phyloP scores from a whole-genome alignment of 2,888 invertebrate species.

The Plebejus melissa region DNA sequence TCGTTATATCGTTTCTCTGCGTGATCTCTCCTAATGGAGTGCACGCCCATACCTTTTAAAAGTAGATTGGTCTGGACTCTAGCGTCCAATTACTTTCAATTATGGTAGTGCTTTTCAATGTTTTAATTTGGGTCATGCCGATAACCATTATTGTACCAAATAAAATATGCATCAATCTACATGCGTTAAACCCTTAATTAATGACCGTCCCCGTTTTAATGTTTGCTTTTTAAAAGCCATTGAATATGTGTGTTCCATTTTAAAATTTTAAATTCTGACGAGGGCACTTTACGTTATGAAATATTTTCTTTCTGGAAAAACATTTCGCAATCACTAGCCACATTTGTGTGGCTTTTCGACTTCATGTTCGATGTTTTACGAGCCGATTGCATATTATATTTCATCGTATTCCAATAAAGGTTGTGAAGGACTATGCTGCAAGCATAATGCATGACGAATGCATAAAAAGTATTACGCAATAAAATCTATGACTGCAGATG shows the following conservation, averaged over 20 bases:
- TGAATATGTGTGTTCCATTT: neutral
- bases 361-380: neutral
- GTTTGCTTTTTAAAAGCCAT: neutral
- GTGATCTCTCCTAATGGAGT: slow-evolving; percentile 1
- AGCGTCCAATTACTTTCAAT: slow-evolving; percentile 6
- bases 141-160: neutral
- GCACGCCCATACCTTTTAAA: slow-evolving; percentile 1
- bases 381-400: neutral
- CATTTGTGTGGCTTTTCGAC: neutral
- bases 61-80: neutral
- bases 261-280: neutral
- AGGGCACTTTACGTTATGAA: neutral
- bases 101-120: slow-evolving; percentile 10
- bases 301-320: neutral
- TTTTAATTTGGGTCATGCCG: slow-evolving; percentile 1
- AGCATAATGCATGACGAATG: slow-evolving; percentile 13
- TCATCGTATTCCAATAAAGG: slow-evolving; percentile 9
- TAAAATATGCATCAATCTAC: neutral
- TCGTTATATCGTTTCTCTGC: neutral
- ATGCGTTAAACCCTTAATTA: neutral
- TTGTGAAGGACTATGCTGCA: neutral
- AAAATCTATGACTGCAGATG: slow-evolving; percentile 21
- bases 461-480: slow-evolving; percentile 12
- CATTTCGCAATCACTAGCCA: neutral
- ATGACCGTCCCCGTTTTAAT: neutral